Evolutionary conservation across 2,888 invertebrate species (phyloP), one percentile per base, ranked within the genome.

Genomic region (Plebejus argus): DNA sequence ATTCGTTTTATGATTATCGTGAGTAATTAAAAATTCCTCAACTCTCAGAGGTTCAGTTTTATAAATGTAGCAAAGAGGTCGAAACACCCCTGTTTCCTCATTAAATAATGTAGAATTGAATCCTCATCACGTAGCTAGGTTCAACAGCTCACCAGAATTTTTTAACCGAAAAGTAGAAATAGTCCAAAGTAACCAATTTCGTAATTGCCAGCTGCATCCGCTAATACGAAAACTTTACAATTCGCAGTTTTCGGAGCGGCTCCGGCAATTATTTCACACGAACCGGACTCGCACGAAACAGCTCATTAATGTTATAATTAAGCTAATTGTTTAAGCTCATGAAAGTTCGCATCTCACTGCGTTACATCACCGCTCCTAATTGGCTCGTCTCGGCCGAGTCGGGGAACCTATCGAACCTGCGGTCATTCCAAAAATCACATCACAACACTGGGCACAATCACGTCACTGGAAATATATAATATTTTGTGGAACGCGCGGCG

Each of bases 401-500:
- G 84, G 83, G 83, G 81, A 82, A 83, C 83, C 80, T 81, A 79
- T 78, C 83, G 82, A 84, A 83, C 83, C 84, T 83, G 79, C 76
- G 77, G 76, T 79, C 83, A 83, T 83, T 82, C 82, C 84, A 81
- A 80, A 78, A 78, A 77, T 78, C 85, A 84, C 84, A 82, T 82
- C 83, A 85, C 81, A 82, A 79, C 82, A 84, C 83, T 82, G 81
- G 82, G 77, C 83, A 84, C 82, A 82, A 80, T 80, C 82, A 83
- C 82, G 81, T 79, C 83, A 83, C 82, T 81, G 72, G 78, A 79
- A 82, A 81, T 80, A 82, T 79, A 81, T 80, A 80, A 81, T 80
- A 80, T 82, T 88, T 89, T 86, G 86, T 66, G 88, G 89, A 87
- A 86, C 86, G 83, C 90, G 89, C 92, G 91, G 90, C 89, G 87